Conservation (phyloP, 2,797 vertebrate species). For the Botia almorhae region DNA sequence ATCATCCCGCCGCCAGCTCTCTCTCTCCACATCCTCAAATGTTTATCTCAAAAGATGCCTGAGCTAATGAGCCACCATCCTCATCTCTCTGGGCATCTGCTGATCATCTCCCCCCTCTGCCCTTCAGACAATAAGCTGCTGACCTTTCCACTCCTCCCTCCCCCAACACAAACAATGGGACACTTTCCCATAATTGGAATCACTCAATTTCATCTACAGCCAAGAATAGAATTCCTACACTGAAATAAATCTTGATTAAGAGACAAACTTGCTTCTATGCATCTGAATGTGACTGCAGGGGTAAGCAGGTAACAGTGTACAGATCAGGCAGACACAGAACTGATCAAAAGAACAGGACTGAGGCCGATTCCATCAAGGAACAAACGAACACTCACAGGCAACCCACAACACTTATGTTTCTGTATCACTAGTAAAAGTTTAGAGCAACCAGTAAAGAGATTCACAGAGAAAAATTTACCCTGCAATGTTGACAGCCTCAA, state of each 20-base stretch:
- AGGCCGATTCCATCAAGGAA: background rate
- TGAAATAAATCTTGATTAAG: background rate
- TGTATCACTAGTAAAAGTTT: background rate
- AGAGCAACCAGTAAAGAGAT: background rate
- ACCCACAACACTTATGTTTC: background rate
- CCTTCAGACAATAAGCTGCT: conserved; percentile 36
- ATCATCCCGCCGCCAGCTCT: conserved; percentile 22
- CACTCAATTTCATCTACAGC: background rate
- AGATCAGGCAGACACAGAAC: background rate
- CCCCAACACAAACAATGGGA: conserved; percentile 2
- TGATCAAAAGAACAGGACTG: background rate
- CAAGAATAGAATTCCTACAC: conserved; percentile 3
- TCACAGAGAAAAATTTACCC: too few relatives aligned
- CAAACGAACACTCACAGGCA: background rate
- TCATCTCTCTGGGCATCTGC: conserved; percentile 29
- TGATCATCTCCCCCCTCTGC: conserved; percentile 18
- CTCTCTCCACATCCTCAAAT: conserved; percentile 2
- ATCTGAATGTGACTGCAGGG: too few relatives aligned
- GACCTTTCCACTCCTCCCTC: conserved; percentile 19
- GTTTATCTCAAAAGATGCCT: conserved; percentile 17
- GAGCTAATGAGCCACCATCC: conserved; percentile 1
- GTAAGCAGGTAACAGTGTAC: too few relatives aligned
- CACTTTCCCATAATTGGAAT: conserved; percentile 14
- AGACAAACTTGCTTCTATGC: background rate
- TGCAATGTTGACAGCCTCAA: background rate